Base-by-base conservation (phyloP, 2,113 vertebrate species). In the Apistogramma diplotaenia region DNA sequence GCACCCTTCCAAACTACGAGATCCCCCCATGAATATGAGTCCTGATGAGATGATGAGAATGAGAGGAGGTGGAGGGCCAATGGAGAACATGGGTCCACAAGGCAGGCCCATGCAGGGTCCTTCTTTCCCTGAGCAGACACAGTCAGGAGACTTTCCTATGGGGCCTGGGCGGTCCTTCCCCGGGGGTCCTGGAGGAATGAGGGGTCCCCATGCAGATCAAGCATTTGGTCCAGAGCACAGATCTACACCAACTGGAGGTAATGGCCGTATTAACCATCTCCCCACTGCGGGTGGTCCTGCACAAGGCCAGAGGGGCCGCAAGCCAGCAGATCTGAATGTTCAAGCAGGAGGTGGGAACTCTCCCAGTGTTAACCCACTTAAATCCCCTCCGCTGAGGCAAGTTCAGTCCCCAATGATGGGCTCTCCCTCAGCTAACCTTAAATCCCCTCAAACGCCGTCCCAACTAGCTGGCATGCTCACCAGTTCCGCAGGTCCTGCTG, bases 391-490 rank as follows among this genome's bases (percentile, higher is more conserved):
- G 0, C 95, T 99, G 95, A 97, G 97, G 93, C 98, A 99, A 91
- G 98, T 99, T 75, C 98, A 99, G 94, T 99, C 98, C 13, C 98
- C 98, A 1, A 99, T 99, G 97, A 95, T 99, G 95, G 98, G 97
- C 83, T 99, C 98, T 15, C 98, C 98, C 49, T 99, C 98, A 10
- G 97, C 97, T 89, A 99, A 98, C 90, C 98, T 99, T 88, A 99
- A 99, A 94, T 99, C 98, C 55, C 98, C 98, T 46, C 98, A 99
- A 94, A 99, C 98, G 1, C 98, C 98, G 54, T 99, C 98, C 84
- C 98, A 99, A 95, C 96, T 99, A 89, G 97, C 98, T 87, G 97
- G 97, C 89, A 98, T 99, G 96, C 96, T 99, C 57, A 96, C 97
- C 0, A 97, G 97, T 78, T 97, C 97, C 62, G 94, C 96, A 73